phyloP scores from a whole-genome alignment of 92 coral and sea anemone species.

The Actinostola sp. region DNA sequence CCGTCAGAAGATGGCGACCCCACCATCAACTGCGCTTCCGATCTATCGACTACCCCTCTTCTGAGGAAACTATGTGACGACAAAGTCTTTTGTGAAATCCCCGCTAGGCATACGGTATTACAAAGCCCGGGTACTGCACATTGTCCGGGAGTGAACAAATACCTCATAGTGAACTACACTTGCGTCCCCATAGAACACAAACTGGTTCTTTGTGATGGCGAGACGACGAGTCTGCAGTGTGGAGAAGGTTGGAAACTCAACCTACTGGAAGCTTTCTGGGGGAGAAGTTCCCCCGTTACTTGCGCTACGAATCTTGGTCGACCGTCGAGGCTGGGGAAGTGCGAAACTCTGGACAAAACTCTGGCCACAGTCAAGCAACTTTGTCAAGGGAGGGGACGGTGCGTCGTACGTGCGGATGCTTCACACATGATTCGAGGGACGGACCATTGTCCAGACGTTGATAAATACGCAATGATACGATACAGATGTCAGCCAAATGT shows the following conservation, averaged over 20 bases:
- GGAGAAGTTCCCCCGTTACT: conserved; percentile 82
- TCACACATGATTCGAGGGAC: conserved; percentile 61
- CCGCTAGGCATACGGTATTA: conserved; percentile 84
- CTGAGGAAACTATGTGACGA: conserved; percentile 88
- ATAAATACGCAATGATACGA: conserved; percentile 87
- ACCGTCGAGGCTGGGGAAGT: conserved; percentile 69
- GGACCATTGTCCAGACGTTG: conserved; percentile 89
- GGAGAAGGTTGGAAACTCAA: conserved; percentile 89
- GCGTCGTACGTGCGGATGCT: conserved; percentile 80
- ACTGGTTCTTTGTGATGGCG: conserved; percentile 92
- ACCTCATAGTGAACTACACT: conserved; percentile 85
- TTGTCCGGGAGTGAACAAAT: conserved; percentile 96
- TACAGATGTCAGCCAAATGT: conserved; percentile 87
- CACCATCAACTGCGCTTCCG: conserved; percentile 65
- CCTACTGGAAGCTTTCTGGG: conserved; percentile 89
- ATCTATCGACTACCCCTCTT: conserved; percentile 69
- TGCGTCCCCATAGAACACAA: conserved; percentile 89
- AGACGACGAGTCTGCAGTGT: conserved; percentile 81
- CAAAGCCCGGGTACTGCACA: conserved; percentile 87
- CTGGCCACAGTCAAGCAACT: conserved; percentile 57
- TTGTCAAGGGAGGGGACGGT: conserved; percentile 79
- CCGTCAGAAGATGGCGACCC: conserved; percentile 99
- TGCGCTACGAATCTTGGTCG: conserved; percentile 85
- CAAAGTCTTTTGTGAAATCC: conserved; percentile 80
- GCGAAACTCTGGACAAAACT: conserved; percentile 72